phyloP scores from a whole-genome alignment of 2,797 vertebrate genomes.

The Tragelaphus oryx region DNA sequence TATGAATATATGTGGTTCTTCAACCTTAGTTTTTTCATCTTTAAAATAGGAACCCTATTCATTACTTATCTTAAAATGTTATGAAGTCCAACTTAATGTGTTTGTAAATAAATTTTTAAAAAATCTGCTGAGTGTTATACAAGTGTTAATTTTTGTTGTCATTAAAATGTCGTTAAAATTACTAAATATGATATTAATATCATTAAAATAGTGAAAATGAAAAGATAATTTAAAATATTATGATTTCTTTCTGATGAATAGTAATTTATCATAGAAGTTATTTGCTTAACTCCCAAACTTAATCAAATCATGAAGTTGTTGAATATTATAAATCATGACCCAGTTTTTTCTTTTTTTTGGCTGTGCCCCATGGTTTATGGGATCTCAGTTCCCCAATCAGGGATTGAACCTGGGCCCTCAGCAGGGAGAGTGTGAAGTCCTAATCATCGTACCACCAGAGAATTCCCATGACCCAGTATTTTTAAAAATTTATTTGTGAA shows the following conservation, averaged over 20 bases:
- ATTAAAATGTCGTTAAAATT: not conserved
- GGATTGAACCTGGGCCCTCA: not conserved
- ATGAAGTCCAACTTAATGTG: not conserved
- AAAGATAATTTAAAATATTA: not conserved
- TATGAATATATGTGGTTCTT: not conserved
- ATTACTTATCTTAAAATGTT: not conserved
- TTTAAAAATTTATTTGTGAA: not conserved
- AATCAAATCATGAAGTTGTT: constrained; percentile 4
- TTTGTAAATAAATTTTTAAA: not conserved
- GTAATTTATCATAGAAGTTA: constrained; percentile 24
- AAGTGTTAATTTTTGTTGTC: constrained; percentile 29
- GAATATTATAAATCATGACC: not conserved
- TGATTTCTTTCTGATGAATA: not conserved
- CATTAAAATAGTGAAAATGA: not conserved
- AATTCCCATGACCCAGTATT: not conserved
- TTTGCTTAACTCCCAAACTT: constrained; percentile 1
- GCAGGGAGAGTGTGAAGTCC: not conserved
- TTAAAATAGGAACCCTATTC: constrained; percentile 3
- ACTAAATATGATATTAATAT: not conserved
- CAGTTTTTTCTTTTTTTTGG: not conserved
- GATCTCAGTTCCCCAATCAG: not conserved
- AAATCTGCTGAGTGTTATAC: not conserved
- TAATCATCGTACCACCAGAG: not conserved
- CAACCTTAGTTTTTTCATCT: not conserved
- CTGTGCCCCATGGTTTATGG: not conserved